Percentiles rank a stretch among this genome's conserved stretches.
These are phyloP conservation scores for Schizopygopsis malacanthus DNA, from an alignment of 2,797 vertebrate genomes.

Conservation along the genomic window DNA sequence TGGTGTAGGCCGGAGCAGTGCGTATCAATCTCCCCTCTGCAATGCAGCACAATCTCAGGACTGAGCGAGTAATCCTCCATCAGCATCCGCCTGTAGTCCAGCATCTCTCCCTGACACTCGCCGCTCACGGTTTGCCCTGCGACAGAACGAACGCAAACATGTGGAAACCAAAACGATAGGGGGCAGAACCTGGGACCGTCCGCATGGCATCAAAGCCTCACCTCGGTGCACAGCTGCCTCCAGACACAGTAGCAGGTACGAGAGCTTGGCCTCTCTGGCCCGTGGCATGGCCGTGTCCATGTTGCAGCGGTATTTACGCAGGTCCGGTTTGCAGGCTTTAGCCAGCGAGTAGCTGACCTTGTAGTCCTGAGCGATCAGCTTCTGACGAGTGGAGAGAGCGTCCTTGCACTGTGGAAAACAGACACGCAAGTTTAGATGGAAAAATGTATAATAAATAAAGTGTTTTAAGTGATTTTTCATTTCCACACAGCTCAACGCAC, in stretches of 20 bases:
- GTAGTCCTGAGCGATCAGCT: conserved; percentile 97
- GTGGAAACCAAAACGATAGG: not conserved
- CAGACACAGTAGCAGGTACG: conserved; percentile 93
- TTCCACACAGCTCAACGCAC: too few relatives aligned
- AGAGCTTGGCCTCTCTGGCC: conserved; percentile 91
- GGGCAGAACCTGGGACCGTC: not conserved
- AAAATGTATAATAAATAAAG: too few relatives aligned
- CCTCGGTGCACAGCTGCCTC: conserved; percentile 95
- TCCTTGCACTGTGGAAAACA: conserved; percentile 86
- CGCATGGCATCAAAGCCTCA: conserved; percentile 59
- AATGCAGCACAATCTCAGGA: conserved; percentile 96
- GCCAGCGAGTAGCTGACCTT: conserved; percentile 98
- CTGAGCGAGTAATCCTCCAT: conserved; percentile 98
- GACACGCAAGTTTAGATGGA: too few relatives aligned
- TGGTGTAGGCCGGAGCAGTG: conserved; percentile 95
- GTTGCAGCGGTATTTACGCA: conserved; percentile 93
- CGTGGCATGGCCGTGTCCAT: conserved; percentile 90
- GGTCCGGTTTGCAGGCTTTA: conserved; percentile 93
- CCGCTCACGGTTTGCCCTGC: conserved; percentile 91
- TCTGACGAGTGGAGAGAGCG: conserved; percentile 93
- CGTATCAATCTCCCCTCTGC: conserved; percentile 91
- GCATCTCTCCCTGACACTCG: conserved; percentile 97
- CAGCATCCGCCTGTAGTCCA: conserved; percentile 96
- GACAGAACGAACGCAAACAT: not conserved
- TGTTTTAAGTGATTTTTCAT: not conserved